phyloP scores from a whole-genome alignment of 2,797 vertebrate species.

The Adrianichthys oophorus region DNA sequence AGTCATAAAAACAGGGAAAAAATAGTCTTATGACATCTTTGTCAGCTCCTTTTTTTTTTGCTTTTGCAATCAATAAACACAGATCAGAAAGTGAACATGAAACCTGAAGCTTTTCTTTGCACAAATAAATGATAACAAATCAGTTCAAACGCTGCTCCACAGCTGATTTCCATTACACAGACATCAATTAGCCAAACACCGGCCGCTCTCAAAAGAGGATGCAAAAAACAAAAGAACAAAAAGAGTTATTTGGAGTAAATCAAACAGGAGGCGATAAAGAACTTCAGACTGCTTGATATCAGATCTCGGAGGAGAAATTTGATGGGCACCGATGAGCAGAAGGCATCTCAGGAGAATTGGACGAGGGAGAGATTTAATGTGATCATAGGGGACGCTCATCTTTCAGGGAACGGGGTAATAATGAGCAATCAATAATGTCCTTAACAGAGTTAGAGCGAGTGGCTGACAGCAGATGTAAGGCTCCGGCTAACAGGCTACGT shows the following conservation, averaged over 20 bases:
- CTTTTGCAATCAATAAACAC: constrained; percentile 68
- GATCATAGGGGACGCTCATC: constrained; percentile 83
- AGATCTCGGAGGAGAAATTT: constrained; percentile 74
- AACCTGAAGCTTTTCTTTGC: constrained; percentile 46
- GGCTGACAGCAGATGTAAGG: constrained; percentile 80
- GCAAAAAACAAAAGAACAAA: constrained; percentile 1
- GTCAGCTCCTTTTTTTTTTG: constrained; percentile 63
- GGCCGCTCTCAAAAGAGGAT: constrained; percentile 10
- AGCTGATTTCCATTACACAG: constrained; percentile 67
- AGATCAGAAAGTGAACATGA: constrained; percentile 67
- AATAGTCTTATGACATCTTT: constrained; percentile 48
- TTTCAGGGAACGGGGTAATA: constrained; percentile 81
- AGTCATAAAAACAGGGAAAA: constrained; percentile 36
- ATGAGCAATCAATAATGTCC: constrained; percentile 83
- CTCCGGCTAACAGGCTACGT: constrained; percentile 71
- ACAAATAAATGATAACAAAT: constrained; percentile 57
- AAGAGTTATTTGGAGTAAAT: constrained; percentile 55
- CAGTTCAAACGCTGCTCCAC: constrained; percentile 60
- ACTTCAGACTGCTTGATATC: constrained; percentile 69
- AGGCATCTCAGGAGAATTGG: constrained; percentile 78
- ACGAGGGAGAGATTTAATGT: constrained; percentile 81
- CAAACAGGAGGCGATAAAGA: constrained; percentile 59
- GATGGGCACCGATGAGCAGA: constrained; percentile 78
- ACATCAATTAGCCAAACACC: constrained; percentile 64
- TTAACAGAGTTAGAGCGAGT: constrained; percentile 80